A percentile compares a stretch with the other conserved stretches of the same genome.
These are phyloP conservation scores for Theristicus caerulescens DNA, from an alignment of 2,113 vertebrate species.

Conservation along the genomic window DNA sequence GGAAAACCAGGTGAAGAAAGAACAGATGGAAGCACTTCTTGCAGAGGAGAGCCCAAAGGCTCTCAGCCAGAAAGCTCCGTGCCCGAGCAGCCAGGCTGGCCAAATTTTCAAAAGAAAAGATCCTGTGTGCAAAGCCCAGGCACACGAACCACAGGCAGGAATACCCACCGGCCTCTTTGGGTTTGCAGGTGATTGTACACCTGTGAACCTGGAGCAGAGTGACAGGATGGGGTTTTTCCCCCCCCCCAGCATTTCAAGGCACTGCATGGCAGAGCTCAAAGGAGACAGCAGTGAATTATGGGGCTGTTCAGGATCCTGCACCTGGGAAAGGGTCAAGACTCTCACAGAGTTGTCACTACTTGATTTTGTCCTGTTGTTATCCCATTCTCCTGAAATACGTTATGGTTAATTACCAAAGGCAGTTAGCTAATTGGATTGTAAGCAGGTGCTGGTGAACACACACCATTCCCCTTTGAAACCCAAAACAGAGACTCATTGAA, in stretches of 20 bases:
- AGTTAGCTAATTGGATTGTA: neutral
- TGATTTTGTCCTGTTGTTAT: neutral
- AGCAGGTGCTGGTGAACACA: neutral
- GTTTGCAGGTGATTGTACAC: neutral
- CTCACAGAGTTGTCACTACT: neutral
- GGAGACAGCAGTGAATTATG: neutral
- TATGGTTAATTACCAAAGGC: neutral
- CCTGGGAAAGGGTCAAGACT: neutral
- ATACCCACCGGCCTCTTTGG: neutral
- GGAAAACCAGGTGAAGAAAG: neutral
- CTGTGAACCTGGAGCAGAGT: neutral
- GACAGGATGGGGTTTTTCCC: fast-evolving
- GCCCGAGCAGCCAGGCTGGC: neutral
- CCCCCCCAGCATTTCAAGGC: neutral
- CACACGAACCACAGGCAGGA: neutral
- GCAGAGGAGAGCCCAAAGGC: neutral
- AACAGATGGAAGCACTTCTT: neutral
- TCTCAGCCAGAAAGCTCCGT: neutral
- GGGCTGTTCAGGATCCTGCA: neutral
- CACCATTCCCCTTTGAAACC: neutral
- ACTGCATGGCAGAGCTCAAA: neutral
- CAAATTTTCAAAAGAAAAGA: neutral
- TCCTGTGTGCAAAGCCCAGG: neutral
- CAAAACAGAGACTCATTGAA: neutral
- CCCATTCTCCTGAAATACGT: neutral